Base-by-base conservation (phyloP, 2,888 invertebrate species). In the Blastobasis adustella region DNA sequence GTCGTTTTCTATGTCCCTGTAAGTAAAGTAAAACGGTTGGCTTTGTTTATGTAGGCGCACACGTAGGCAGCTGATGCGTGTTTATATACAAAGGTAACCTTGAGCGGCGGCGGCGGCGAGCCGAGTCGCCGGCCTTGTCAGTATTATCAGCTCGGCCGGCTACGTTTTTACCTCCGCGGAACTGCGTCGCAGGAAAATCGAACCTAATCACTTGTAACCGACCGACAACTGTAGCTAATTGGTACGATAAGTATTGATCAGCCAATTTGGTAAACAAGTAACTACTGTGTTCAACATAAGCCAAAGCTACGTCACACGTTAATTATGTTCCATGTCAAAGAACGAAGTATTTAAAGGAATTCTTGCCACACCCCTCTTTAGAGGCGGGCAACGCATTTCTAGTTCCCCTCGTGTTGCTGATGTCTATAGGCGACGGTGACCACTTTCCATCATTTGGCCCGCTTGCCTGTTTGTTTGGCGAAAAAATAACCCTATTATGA, bases 71-170 rank as follows among this genome's bases (percentile, higher is more conserved):
- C 54, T 53, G 49, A n/a, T 10, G 9, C 55, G 57, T 86, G 86
- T 86, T 87, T 87, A 84, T 73, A 88, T 76, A 88, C 87, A 88
- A 88, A 78, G 76, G 68, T 71, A 84, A 84, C 87, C 87, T 88
- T 88, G 87, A 66, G 54, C 54, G 59, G 53, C 62, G 65, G 59
- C 65, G 52, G 63, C 66, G 69, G 71, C 54, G 49, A 50, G 54
- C 37, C 40, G 49, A 75, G 73, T 74, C 56, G 70, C 65, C 71
- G 70, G 73, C 76, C 76, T 79, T 76, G 76, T 53, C 53, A 53
- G 45, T 44, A 65, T 66, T 65, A 65, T 68, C 70, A 63, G 60
- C 23, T 23, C 5, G 23, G 7, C 5, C 5, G 23, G 7, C 10
- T 5, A 45, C 39, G 39, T 9, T 23, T 9, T 39, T 8, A 47